Evolutionary conservation across 2,888 invertebrate genomes (phyloP).

Genomic region (Diarsia mendica): DNA sequence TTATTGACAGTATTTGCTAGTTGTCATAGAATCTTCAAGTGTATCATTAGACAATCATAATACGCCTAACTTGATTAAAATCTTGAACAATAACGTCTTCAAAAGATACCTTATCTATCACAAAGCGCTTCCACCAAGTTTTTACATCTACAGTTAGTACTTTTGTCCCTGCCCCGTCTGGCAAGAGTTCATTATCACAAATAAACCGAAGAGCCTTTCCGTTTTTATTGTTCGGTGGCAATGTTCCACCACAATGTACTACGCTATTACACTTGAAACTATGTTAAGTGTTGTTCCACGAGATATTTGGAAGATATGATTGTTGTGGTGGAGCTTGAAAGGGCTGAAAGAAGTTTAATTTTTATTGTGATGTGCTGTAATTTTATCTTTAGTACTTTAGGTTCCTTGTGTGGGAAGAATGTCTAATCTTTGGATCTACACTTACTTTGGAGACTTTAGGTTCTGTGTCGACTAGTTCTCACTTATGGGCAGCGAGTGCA

Average conservation of each 20-base stretch:
- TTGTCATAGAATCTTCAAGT: not conserved
- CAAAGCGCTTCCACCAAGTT: conserved; percentile 65
- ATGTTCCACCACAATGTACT: conserved; percentile 70
- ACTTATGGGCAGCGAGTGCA: too few relatives aligned
- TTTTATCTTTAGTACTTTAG: not conserved
- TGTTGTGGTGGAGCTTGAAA: conserved; percentile 29
- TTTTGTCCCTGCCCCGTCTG: conserved; percentile 69
- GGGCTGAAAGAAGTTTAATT: conserved; percentile 16
- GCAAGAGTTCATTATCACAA: conserved; percentile 87
- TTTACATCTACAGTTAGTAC: conserved; percentile 58
- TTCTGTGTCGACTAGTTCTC: too few relatives aligned
- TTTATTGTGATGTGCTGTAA: not conserved
- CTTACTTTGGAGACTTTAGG: too few relatives aligned
- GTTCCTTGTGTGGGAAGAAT: not conserved
- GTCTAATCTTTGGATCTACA: not conserved
- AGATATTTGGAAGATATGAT: conserved; percentile 58
- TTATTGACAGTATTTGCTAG: not conserved
- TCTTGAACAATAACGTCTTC: not conserved
- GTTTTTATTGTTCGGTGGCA: conserved; percentile 80
- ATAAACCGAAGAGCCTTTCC: conserved; percentile 82
- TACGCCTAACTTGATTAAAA: not conserved
- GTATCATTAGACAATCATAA: not conserved
- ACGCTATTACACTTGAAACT: conserved; percentile 76
- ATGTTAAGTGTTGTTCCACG: conserved; percentile 75
- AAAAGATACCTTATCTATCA: conserved; percentile 8